Base-by-base conservation (phyloP, 2,113 vertebrate species). In the Cyprinodon brontotheroides region DNA sequence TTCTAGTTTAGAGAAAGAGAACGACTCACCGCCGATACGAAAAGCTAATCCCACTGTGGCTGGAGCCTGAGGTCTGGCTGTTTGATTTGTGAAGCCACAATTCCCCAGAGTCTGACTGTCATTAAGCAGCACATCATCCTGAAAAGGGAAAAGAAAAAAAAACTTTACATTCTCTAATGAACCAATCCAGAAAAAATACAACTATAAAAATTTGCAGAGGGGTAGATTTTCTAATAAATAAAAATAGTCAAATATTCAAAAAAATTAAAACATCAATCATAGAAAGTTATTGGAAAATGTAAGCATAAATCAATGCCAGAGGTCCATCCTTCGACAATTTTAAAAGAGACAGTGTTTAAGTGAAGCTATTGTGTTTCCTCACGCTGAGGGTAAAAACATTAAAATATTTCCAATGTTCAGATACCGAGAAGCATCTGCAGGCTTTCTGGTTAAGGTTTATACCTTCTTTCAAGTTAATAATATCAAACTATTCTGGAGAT, bases 31-130 rank as follows among this genome's bases (percentile, higher is more conserved):
- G 4, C 85, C 65, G 72, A 94, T 83, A 80, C 95, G 93, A 84
- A 97, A 97, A 47, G 96, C 95, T 87, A 97, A 92, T 48, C 96
- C 96, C 77, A 97, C 94, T 0, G 95, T 97, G 78, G 94, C 96
- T 0, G 96, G 96, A 17, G 96, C 95, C 91, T 97, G 96, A 59
- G 96, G 96, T 76, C 96, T 88, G 5, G 96, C 96, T 0, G 96
- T 97, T 86, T 97, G 96, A 79, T 96, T 97, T 80, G 96, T 97
- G 92, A 97, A 97, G 76, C 96, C 96, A 38, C 96, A 96, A 47
- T 97, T 96, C 61, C 96, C 96, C 64, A 97, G 89, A 3, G 95
- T 96, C 90, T 97, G 96, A 82, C 83, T 84, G 38, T 97, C 96
- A 4, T 96, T 95, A 66, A 97, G 92, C 75, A 96, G 84, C 84